Percentiles rank a stretch among this genome's conserved stretches.
Evolutionary conservation across 1,140 invertebrate species (phyloP).

Genomic region (Brachionus manjavacas): DNA sequence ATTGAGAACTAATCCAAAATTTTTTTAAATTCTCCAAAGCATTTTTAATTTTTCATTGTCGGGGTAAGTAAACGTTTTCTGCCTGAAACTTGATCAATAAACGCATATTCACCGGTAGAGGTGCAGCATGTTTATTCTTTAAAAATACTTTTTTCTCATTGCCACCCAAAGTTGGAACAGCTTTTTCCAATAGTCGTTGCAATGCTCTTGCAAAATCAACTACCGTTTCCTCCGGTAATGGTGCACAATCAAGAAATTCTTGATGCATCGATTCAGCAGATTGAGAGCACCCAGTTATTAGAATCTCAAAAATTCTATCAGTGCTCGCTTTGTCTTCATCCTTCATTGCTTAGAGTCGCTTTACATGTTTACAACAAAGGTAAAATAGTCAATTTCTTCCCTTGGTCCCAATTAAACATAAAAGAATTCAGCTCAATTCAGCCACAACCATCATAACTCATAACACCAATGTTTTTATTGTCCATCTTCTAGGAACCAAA

Average conservation of each 20-base stretch:
- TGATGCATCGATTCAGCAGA: neutral
- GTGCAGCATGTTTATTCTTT: neutral
- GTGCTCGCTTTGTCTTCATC: too few species aligned
- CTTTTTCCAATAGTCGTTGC: neutral
- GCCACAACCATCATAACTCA: neutral
- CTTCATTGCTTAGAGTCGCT: too few species aligned
- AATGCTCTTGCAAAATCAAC: conserved; percentile 21
- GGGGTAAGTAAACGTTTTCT: neutral
- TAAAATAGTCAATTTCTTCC: neutral
- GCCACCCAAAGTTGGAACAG: neutral
- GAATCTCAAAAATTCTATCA: too few species aligned
- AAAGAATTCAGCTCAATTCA: neutral
- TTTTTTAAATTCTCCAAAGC: too few species aligned
- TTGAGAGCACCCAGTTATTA: neutral
- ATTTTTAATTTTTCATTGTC: too few species aligned
- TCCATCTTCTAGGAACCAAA: neutral
- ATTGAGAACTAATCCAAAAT: too few species aligned
- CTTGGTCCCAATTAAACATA: neutral
- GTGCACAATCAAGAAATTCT: neutral
- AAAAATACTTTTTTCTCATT: neutral
- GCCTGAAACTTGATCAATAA: neutral
- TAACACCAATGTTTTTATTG: neutral
- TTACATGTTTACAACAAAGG: neutral
- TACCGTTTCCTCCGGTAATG: neutral
- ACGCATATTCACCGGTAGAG: neutral